A percentile compares a stretch with the other conserved stretches of the same genome.
Conservation (phyloP, 2,797 vertebrate genomes). For the Phyllotis vaccarum region DNA sequence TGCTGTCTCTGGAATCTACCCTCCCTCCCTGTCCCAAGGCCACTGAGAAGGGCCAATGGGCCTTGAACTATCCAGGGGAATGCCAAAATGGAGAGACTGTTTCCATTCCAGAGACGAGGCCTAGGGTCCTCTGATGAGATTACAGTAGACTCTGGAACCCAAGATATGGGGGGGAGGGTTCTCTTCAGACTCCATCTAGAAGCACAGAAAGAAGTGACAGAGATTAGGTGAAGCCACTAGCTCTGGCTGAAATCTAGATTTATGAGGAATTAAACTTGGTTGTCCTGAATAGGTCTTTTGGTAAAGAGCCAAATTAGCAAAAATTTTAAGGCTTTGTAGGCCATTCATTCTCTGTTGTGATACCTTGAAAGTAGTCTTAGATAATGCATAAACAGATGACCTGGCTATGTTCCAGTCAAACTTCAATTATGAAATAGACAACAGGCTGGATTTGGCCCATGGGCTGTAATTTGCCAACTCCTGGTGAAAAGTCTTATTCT, state of each 20-base stretch:
- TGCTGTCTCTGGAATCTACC: conserved; percentile 62
- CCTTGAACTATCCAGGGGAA: conserved; percentile 67
- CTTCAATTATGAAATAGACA: conserved; percentile 51
- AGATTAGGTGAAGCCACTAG: not conserved
- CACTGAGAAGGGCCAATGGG: conserved; percentile 46
- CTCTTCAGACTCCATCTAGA: not conserved
- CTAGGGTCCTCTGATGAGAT: conserved; percentile 16
- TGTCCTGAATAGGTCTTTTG: conserved; percentile 41
- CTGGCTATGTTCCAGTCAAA: conserved; percentile 47
- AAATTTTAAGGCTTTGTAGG: conserved; percentile 45
- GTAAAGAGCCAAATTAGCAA: not conserved
- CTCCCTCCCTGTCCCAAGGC: conserved; percentile 71
- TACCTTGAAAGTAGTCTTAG: conserved; percentile 65
- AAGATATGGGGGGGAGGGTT: not conserved
- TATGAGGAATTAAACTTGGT: conserved; percentile 29
- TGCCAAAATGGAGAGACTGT: conserved; percentile 33
- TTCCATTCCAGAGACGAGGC: conserved; percentile 59
- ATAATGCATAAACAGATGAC: conserved; percentile 27
- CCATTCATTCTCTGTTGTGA: conserved; percentile 33
- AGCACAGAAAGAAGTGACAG: not conserved
- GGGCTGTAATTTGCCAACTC: conserved; percentile 42
- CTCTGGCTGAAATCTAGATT: conserved; percentile 31
- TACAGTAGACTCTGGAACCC: conserved; percentile 39
- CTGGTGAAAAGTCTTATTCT: conserved; percentile 53
- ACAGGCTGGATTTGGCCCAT: conserved; percentile 15